Evolutionary conservation across 2,113 vertebrate genomes (phyloP).

Genomic region (Columba livia): DNA sequence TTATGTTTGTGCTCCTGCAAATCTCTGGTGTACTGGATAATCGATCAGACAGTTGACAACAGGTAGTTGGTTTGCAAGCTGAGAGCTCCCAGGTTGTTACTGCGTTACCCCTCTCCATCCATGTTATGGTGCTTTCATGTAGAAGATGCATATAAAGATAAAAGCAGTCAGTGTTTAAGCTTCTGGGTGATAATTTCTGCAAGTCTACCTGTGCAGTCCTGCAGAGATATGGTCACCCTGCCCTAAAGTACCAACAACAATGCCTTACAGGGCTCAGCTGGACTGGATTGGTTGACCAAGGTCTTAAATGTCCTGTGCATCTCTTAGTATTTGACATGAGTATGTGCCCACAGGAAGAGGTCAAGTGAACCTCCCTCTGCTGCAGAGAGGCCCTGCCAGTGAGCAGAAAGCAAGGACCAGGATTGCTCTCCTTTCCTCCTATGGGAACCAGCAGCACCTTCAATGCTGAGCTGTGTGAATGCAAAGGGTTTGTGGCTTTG

Average conservation of each 20-base stretch:
- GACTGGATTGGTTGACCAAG: not conserved
- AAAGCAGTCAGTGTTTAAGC: not conserved
- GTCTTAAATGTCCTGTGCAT: not conserved
- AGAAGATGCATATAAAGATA: not conserved
- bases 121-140: accelerated
- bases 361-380: not conserved
- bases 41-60: not conserved
- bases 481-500: not conserved
- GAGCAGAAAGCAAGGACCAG: not conserved
- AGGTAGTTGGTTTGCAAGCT: not conserved
- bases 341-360: not conserved
- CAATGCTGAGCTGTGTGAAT: not conserved
- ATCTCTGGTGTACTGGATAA: not conserved
- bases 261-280: not conserved
- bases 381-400: not conserved
- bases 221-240: accelerated
- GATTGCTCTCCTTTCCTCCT: not conserved
- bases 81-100: not conserved
- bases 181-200: not conserved
- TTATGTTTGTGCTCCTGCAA: not conserved
- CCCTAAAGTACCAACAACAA: not conserved
- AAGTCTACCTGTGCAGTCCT: not conserved
- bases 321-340: not conserved
- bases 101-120: not conserved
- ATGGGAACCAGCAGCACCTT: accelerated